Evolutionary conservation across 2,888 invertebrate species (phyloP), one percentile per base, ranked within the genome.

Genomic region (Penaeus monodon): DNA sequence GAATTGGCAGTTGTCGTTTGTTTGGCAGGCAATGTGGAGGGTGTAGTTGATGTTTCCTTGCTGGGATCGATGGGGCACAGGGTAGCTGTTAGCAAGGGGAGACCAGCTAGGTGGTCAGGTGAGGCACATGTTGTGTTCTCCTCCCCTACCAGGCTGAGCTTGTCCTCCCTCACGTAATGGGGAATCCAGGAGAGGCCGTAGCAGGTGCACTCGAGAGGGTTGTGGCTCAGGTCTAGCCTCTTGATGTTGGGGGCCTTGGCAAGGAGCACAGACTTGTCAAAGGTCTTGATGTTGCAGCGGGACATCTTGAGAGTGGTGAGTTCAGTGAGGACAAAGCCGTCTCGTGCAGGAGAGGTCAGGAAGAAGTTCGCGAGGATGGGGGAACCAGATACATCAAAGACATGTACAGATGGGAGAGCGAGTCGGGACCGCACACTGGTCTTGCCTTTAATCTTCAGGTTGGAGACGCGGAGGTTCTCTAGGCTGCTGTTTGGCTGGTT

Each of bases 331-430:
- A 77, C 4, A 22, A 49, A 24, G 22, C 33, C 64, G 14, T 24
- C 29, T 38, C 20, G 74, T 8, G 33, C n/a, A 22, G 64, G 70
- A 22, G 79, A 63, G 10, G 8, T 38, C 22, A 85, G 74, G 38
- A 85, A 85, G 20, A 64, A n/a, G 12, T 66, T n/a, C 22, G 85
- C 81, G 38, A 85, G 76, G n/a, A 10, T 20, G 22, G 81, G 76
- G n/a, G 85, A 85, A 4, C 81, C 81, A 66, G 85, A 85, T n/a
- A 85, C 33, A 74, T 85, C 85, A 70, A 85, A 33, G 7, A 81
- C 49, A 22, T 38, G n/a, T n/a, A 85, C 68, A 12, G 38, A 33
- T 14, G 81, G 81, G 33, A 85, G 85, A 29, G n/a, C 38, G 24
- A 83, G 57, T 38, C 73, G 38, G 65, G 44, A 65, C 17, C n/a